phyloP scores from a whole-genome alignment of 2,113 vertebrate genomes.

The Nothobranchius kuhntae region DNA sequence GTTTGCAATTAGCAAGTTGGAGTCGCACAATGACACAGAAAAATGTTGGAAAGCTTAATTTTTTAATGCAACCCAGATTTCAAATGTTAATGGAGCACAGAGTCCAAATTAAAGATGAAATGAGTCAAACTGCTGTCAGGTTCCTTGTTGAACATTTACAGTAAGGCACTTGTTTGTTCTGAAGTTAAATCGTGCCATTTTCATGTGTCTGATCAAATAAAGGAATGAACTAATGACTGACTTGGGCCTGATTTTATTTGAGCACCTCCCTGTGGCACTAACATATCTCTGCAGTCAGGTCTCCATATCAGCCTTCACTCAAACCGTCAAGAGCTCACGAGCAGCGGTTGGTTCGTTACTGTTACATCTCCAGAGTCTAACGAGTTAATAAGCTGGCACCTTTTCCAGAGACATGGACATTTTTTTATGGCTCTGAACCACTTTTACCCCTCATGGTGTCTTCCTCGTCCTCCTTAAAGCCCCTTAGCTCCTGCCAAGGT shows the following conservation, averaged over 20 bases:
- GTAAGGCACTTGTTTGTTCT: no score
- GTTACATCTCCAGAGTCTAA: constrained; percentile 25
- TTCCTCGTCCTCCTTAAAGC: constrained; percentile 50
- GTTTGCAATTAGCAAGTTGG: neutral
- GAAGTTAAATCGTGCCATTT: neutral
- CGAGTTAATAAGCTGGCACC: constrained; percentile 55
- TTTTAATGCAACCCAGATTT: constrained; percentile 2
- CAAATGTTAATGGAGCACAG: neutral
- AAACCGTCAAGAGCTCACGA: constrained; percentile 35
- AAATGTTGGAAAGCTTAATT: neutral
- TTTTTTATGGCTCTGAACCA: constrained; percentile 39
- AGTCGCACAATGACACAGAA: neutral
- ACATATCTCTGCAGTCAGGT: constrained; percentile 1
- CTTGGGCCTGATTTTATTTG: neutral
- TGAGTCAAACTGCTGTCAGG: neutral
- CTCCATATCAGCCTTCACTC: constrained; percentile 5
- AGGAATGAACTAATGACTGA: no score
- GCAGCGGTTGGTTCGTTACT: constrained; percentile 36
- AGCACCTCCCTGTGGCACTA: neutral
- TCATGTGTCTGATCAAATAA: neutral
- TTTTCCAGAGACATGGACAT: constrained; percentile 32
- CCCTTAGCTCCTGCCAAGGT: constrained; percentile 63
- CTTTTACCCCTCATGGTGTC: constrained; percentile 50
- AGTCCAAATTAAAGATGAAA: neutral
- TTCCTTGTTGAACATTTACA: neutral